These are phyloP conservation scores for Onthophagus sagittarius DNA, from an alignment of 2,888 invertebrate genomes.

Conservation along the genomic window DNA sequence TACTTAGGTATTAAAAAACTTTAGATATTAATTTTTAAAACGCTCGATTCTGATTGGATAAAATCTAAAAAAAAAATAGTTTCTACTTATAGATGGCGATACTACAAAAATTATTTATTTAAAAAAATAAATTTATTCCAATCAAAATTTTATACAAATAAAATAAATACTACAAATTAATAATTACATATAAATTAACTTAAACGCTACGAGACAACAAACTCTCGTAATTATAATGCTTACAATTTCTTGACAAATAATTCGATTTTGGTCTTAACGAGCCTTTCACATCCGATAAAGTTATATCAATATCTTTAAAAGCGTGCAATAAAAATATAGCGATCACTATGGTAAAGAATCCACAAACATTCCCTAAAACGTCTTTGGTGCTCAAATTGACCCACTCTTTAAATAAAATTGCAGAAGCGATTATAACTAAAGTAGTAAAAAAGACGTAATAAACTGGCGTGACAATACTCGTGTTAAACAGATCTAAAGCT, in stretches of 20 bases:
- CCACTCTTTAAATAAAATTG: constrained; percentile 91
- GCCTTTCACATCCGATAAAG: constrained; percentile 53
- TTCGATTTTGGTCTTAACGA: constrained; percentile 45
- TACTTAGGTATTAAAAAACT: too few species aligned
- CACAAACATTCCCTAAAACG: constrained; percentile 80
- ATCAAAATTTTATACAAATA: background rate
- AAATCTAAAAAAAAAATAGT: background rate
- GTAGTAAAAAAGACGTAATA: constrained; percentile 97
- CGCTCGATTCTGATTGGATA: background rate
- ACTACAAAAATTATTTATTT: background rate
- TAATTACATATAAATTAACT: constrained; percentile 7
- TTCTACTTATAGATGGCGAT: background rate
- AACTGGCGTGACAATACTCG: constrained; percentile 91
- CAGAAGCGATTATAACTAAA: constrained; percentile 85
- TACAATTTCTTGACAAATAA: constrained; percentile 19
- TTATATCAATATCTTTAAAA: constrained; percentile 77
- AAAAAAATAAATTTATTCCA: background rate
- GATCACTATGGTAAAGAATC: constrained; percentile 80
- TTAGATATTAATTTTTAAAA: too few species aligned
- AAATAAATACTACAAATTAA: background rate
- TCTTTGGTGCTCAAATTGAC: constrained; percentile 68
- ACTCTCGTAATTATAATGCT: constrained; percentile 23
- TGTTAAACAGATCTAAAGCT: constrained; percentile 91
- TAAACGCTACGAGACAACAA: constrained; percentile 30
- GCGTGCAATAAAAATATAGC: constrained; percentile 89